A percentile compares a stretch with the other conserved stretches of the same genome.
Evolutionary conservation across 2,888 invertebrate species (phyloP).

Genomic region (Abrostola triplasia): DNA sequence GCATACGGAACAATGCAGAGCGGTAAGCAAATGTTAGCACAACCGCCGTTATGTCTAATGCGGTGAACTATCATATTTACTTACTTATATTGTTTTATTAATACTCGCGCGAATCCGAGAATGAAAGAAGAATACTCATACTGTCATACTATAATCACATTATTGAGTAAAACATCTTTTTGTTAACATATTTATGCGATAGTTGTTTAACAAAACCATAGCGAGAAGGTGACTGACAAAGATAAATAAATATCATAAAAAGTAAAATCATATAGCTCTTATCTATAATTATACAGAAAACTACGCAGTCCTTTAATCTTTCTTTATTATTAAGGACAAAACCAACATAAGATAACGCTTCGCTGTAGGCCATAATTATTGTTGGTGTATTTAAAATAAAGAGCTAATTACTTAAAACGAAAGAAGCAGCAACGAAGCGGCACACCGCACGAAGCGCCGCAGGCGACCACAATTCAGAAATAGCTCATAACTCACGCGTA

Average conservation of each 20-base stretch:
- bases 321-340: too few species aligned
- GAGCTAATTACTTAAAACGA: conserved; percentile 57
- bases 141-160: too few species aligned
- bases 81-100: conserved; percentile 20
- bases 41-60: conserved; percentile 52
- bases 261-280: not conserved
- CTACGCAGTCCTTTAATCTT: conserved; percentile 7
- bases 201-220: too few species aligned
- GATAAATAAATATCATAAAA: not conserved
- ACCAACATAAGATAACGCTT: conserved; percentile 35
- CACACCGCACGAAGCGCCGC: conserved; percentile 61
- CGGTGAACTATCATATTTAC: conserved; percentile 29
- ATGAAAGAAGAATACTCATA: too few species aligned
- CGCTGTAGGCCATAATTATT: conserved; percentile 46
- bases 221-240: not conserved
- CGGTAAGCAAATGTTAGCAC: conserved; percentile 61
- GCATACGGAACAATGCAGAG: conserved; percentile 65
- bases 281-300: conserved; percentile 2
- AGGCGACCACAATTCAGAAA: conserved; percentile 73
- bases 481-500: conserved; percentile 81
- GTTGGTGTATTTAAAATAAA: conserved; percentile 53
- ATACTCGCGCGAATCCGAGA: conserved; percentile 19
- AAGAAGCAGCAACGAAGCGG: conserved; percentile 55
- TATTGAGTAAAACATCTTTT: too few species aligned
- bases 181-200: too few species aligned